Conservation (phyloP, 2,797 vertebrate genomes). For the Fratercula arctica region DNA sequence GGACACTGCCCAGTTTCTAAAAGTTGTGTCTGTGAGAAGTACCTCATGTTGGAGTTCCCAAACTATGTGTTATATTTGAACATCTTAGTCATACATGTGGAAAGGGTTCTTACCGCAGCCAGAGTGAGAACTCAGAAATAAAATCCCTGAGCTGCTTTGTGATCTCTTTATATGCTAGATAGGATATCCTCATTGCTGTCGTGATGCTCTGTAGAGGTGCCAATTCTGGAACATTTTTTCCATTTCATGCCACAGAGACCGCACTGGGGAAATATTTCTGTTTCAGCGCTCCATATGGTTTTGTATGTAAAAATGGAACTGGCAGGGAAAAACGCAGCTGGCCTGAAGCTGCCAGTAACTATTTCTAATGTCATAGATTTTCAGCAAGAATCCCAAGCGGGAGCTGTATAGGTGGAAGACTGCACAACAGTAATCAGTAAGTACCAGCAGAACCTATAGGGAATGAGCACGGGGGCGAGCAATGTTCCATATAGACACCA, state of each 20-base stretch:
- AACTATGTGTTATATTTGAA: not conserved
- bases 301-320: slow-evolving; percentile 36
- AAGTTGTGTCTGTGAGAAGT: not conserved
- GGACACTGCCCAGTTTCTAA: not conserved
- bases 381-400: not conserved
- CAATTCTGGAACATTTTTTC: slow-evolving; percentile 48
- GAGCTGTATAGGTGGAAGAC: not conserved
- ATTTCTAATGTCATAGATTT: slow-evolving; percentile 29
- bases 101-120: not conserved
- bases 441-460: not conserved
- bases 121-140: not conserved
- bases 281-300: not conserved
- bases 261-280: not conserved
- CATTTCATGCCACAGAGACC: slow-evolving; percentile 1
- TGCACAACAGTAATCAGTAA: not conserved
- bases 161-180: not conserved
- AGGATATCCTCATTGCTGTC: not conserved
- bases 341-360: slow-evolving; percentile 25
- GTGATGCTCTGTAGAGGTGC: not conserved
- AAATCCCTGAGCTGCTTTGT: not conserved
- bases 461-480: not conserved
- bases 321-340: not conserved
- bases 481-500: not conserved
- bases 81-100: not conserved
- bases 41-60: not conserved